phyloP scores from a whole-genome alignment of 2,113 vertebrate genomes.

The Meleagris gallopavo region DNA sequence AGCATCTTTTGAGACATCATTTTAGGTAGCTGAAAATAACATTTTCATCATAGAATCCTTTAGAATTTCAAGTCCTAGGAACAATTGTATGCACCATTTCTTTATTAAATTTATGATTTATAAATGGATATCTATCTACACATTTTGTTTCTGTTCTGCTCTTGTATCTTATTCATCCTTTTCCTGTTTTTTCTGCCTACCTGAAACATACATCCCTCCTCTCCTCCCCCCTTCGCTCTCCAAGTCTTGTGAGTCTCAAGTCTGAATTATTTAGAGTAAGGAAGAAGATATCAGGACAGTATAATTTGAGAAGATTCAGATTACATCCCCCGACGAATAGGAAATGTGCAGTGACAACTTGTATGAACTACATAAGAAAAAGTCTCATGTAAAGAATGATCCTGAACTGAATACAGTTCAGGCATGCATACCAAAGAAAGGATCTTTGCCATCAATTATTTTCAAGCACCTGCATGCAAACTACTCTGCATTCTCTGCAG shows the following conservation, averaged over 20 bases:
- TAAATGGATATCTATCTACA: neutral
- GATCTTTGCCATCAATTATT: constrained; percentile 58
- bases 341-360: constrained; percentile 43
- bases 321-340: constrained; percentile 58
- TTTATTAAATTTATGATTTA: neutral
- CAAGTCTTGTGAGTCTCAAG: constrained; percentile 14
- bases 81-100: neutral
- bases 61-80: neutral
- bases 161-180: neutral
- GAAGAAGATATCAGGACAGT: constrained; percentile 59
- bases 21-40: neutral
- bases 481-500: constrained; percentile 21
- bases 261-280: constrained; percentile 77
- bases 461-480: constrained; percentile 46
- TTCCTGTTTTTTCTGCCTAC: neutral
- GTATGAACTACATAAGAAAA: constrained; percentile 64
- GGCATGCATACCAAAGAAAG: constrained; percentile 52
- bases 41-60: neutral
- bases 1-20: neutral
- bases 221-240: neutral
- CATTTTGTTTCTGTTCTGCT: constrained; percentile 20
- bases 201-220: neutral
- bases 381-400: constrained; percentile 62
- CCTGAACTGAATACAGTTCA: constrained; percentile 41
- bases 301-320: constrained; percentile 65